Evolutionary conservation across 2,113 vertebrate species (phyloP).

Genomic region (Ceyx melanurus): DNA sequence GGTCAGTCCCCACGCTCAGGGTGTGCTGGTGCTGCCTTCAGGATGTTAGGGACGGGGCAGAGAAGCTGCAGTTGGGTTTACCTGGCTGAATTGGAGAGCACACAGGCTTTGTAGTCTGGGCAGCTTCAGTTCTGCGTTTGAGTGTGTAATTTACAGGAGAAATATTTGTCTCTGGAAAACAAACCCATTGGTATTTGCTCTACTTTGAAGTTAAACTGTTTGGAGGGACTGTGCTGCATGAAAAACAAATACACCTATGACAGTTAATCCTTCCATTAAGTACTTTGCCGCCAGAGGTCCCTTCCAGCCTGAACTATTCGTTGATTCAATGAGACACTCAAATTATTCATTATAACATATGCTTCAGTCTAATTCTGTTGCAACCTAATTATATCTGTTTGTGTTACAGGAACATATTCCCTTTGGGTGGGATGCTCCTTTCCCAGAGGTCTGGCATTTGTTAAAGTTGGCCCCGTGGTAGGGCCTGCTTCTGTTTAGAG

Average conservation of each 20-base stretch:
- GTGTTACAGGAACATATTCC: fast-evolving
- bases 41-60: background rate
- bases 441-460: background rate
- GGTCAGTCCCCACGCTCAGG: fast-evolving
- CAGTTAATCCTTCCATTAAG: background rate
- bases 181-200: background rate
- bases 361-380: background rate
- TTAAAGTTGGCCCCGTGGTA: background rate
- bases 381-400: background rate
- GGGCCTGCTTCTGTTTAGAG: background rate
- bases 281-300: background rate
- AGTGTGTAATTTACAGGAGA: background rate
- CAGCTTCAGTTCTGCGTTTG: background rate
- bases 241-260: background rate
- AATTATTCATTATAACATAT: background rate
- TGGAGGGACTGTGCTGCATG: background rate
- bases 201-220: background rate
- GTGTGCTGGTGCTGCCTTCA: background rate
- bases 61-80: background rate
- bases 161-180: background rate
- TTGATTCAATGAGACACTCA: background rate
- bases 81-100: background rate
- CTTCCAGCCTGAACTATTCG: background rate
- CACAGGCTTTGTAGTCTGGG: background rate
- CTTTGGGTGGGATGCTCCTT: background rate